Base-by-base conservation (phyloP, 2,888 invertebrate genomes). In the Polydrusus pterygomalis region DNA sequence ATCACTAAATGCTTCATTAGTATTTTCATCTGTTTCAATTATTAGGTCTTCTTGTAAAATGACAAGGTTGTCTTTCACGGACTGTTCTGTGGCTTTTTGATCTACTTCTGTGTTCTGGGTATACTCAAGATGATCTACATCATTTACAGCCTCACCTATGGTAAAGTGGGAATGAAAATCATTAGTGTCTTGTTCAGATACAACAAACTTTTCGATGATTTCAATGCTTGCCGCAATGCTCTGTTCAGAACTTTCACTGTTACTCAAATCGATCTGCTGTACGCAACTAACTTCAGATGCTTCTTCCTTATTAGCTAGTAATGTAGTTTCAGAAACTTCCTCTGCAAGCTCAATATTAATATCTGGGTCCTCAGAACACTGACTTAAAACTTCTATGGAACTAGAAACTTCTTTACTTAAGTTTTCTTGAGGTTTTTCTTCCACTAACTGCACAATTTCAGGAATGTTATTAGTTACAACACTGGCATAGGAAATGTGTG, bases 401-500 rank as follows among this genome's bases (percentile, higher is more conserved):
- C 77, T 79, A 9, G 71, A 76, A 40, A 43, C 68, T 63, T 75
- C 72, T 15, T 45, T 70, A 38, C 64, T 45, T 67, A 56, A 13
- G 15, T 65, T 60, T 63, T 63, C 20, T 51, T 62, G 13, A 38
- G 11, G 17, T 18, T 15, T 60, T 11, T 60, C 51, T 43, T 60
- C 49, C 51, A 69, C 64, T 60, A 58, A n/a, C 58, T 38, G 18
- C 15, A 20, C n/a, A 18, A 49, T 43, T 13, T 43, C 68, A 17
- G 70, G 63, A 62, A 74, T 38, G 45, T 18, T 79, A 60, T 84
- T 81, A 20, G 80, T 80, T 38, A 82, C 78, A 70, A 83, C 64
- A 73, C 78, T 83, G 10, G 84, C 83, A 77, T 83, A 83, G 10
- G 83, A 83, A 49, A 84, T 75, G 34, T 70, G 30, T 13, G 83